These are phyloP conservation scores for Siniperca chuatsi DNA, from an alignment of 2,113 vertebrate genomes.

Conservation along the genomic window DNA sequence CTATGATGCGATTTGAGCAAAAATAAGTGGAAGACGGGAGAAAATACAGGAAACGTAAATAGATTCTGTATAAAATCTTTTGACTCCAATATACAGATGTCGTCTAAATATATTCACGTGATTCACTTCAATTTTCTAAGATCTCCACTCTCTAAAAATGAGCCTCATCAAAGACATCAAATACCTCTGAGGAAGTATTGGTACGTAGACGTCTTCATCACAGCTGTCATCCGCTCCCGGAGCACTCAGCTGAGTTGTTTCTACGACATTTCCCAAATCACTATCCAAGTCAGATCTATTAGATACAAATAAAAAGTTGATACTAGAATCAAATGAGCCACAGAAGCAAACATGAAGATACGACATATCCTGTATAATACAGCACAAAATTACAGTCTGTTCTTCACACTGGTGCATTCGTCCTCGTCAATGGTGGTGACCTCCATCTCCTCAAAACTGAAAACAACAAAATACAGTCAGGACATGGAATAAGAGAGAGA, in stretches of 20 bases:
- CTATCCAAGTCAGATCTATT: slow-evolving; percentile 13
- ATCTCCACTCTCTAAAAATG: neutral
- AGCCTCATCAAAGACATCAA: neutral
- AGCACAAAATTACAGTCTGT: slow-evolving; percentile 1
- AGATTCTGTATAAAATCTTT: neutral
- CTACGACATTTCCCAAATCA: neutral
- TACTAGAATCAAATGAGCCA: neutral
- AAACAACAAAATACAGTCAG: neutral
- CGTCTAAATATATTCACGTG: neutral
- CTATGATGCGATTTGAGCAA: neutral
- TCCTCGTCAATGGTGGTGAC: slow-evolving; percentile 11
- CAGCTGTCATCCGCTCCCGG: neutral
- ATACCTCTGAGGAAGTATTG: slow-evolving; percentile 20
- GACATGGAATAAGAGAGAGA: neutral
- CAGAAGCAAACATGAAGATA: neutral
- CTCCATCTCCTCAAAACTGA: slow-evolving; percentile 41
- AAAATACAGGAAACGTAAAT: neutral
- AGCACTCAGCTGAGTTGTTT: neutral
- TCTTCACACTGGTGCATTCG: slow-evolving; percentile 3
- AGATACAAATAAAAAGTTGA: neutral
- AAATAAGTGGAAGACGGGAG: neutral
- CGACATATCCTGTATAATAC: neutral
- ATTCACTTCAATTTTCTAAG: neutral
- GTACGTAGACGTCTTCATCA: slow-evolving; percentile 26
- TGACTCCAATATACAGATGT: neutral